These are phyloP conservation scores for Eupithecia centaureata DNA, from an alignment of 2,888 invertebrate species.

Conservation along the genomic window DNA sequence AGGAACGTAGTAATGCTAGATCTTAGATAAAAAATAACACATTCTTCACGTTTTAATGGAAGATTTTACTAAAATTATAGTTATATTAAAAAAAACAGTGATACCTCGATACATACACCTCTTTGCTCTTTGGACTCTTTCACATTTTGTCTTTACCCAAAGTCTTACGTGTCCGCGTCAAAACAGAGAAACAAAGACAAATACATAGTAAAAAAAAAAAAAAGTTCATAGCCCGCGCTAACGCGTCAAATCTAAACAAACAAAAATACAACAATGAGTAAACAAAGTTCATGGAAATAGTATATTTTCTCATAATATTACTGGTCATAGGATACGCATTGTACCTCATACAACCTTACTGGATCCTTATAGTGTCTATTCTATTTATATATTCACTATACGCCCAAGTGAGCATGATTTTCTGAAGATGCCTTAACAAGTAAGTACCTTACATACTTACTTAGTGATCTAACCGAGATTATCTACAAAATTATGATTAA, in stretches of 20 bases:
- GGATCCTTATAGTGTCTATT: constrained; percentile 61
- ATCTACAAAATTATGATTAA: too few species aligned
- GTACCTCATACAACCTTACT: constrained; percentile 71
- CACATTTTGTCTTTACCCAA: not conserved
- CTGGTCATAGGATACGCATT: constrained; percentile 57
- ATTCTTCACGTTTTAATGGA: too few species aligned
- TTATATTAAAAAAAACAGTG: too few species aligned
- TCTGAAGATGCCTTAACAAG: constrained; percentile 41
- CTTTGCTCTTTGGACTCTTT: not conserved
- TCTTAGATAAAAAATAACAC: too few species aligned
- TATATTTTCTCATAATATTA: constrained; percentile 65
- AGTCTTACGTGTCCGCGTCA: too few species aligned
- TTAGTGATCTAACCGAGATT: too few species aligned
- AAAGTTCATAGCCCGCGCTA: too few species aligned
- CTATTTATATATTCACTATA: constrained; percentile 61
- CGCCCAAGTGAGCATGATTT: constrained; percentile 58
- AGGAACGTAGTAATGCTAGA: too few species aligned
- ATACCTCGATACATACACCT: not conserved
- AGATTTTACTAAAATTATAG: too few species aligned
- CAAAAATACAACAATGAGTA: constrained; percentile 52
- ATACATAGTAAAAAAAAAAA: too few species aligned
- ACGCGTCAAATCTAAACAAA: constrained; percentile 19
- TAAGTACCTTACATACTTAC: not conserved
- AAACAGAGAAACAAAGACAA: too few species aligned
- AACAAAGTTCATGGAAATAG: constrained; percentile 71